Base-by-base conservation (phyloP, 2,888 invertebrate species). In the Cepaea hortensis region DNA sequence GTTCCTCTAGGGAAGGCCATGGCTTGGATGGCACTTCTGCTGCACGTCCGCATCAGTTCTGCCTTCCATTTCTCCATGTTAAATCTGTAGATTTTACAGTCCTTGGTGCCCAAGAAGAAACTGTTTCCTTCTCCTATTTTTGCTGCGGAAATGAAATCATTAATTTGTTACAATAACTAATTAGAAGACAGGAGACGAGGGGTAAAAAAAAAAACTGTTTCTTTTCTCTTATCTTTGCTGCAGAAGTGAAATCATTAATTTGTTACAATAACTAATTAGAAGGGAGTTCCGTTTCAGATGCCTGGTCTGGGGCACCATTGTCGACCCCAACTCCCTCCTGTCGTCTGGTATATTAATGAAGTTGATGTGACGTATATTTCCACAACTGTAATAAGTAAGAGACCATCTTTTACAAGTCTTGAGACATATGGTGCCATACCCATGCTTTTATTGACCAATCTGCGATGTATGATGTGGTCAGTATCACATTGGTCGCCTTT, bases 211-310 rank as follows among this genome's bases (percentile, higher is more conserved):
- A 46, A 86, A 86, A 2, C 75, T 68, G 9, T 86, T 35, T 0
- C 86, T 82, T 48, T 65, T 35, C 86, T 18, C 86, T 82, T 1
- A 86, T 46, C 61, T 86, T 86, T 35, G 86, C 85, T 85, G 85
- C 65, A 72, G 50, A 20, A 50, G 18, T n/a, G 9, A 55, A 11
- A 55, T 55, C 7, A 55, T 55, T 6, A 55, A 9, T 55, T 55
- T 55, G 55, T 55, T 55, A 9, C 55, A 55, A 55, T 55, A 55
- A 55, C 55, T 55, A 9, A 55, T 9, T 11, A 11, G 55, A 55
- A 55, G 55, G 55, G 55, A 35, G 35, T 35, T 35, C 35, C 35
- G 35, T 35, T 35, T 35, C 35, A 35, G 35, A 35, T 35, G 35
- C 35, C 35, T 35, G 35, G 35, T 35, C 35, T 35, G 35, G 35